Evolutionary conservation across 2,797 vertebrate genomes (phyloP), one percentile per base, ranked within the genome.

Genomic region (Acanthis flammea): DNA sequence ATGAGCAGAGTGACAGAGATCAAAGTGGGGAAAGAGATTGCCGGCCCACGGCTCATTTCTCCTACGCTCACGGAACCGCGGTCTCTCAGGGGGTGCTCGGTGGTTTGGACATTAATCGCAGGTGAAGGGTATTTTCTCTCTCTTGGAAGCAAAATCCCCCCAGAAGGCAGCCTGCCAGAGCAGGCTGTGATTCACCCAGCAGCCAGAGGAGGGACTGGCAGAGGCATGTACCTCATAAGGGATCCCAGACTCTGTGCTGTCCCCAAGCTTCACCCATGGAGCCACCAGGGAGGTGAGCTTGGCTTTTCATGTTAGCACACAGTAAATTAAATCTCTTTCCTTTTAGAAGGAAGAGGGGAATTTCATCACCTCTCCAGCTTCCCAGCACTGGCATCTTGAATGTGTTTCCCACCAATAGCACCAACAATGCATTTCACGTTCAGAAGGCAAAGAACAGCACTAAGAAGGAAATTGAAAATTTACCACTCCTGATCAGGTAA

Each of bases 51-150:
- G 67, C 53, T 91, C 86, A 25, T 51, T 94, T 92, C 79, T 72
- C 35, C 53, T 30, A 9, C 0, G 0, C 21, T 70, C 21, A 65
- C 0, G 0, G 61, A 37, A 66, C 50, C 0, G 0, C 0, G 1
- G 42, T 67, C 86, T 65, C 85, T 91, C 86, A 82, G 62, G 42
- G 53, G 23, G 19, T 37, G 50, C 76, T 82, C 0, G 0, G 63
- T 16, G 12, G 28, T 50, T 73, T 73, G 82, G 67, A 70, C 30
- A 35, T 58, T 80, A 67, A 87, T 68, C 23, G 24, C 23, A 81
- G 77, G 55, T 18, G 68, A 80, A 73, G 41, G 67, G 44, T 81
- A 76, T 86, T 87, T 95, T 88, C 48, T 57, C 57, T 66, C 67
- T 39, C 16, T 18, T 60, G 75, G 81, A 78, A 94, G 71, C 66